Conservation (phyloP, 2,113 vertebrate genomes). For the Osmerus mordax region DNA sequence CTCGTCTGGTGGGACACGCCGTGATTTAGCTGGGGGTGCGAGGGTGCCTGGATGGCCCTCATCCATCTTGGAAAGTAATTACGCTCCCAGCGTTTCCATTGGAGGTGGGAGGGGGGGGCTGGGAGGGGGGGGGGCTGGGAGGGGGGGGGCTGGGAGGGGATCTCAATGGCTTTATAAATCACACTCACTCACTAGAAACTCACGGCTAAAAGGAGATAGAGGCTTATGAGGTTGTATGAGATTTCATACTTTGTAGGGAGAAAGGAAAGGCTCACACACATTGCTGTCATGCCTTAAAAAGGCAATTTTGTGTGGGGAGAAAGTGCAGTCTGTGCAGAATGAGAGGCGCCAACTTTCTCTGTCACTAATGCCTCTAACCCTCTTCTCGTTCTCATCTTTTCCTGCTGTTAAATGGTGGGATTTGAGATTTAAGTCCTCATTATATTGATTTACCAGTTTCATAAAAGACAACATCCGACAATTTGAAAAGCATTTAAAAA, state of each 20-base stretch:
- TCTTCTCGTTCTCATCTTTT: no score
- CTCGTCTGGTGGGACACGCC: constrained; percentile 16
- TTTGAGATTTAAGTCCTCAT: no score
- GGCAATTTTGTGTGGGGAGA: background rate
- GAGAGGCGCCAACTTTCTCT: background rate
- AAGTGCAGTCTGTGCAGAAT: background rate
- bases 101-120: constrained; percentile 15
- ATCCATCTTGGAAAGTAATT: constrained; percentile 54
- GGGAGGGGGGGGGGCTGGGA: constrained; percentile 12
- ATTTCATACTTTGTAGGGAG: constrained; percentile 7
- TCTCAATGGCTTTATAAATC: constrained; percentile 45
- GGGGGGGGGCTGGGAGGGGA: constrained; percentile 13
- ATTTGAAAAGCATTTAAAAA: no score
- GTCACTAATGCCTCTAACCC: background rate
- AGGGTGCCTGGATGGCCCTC: constrained; percentile 26
- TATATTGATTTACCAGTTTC: no score
- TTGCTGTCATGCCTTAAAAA: constrained; percentile 12
- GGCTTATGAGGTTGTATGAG: constrained; percentile 10
- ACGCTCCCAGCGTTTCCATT: constrained; percentile 36
- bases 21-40: constrained; percentile 42
- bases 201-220: constrained; percentile 16
- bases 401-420: no score
- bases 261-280: background rate
- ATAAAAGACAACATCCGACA: no score
- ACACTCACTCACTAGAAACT: constrained; percentile 25